A percentile compares a stretch with the other conserved stretches of the same genome.
phyloP scores from a whole-genome alignment of 1,140 invertebrate species.

The Goniozus legneri region DNA sequence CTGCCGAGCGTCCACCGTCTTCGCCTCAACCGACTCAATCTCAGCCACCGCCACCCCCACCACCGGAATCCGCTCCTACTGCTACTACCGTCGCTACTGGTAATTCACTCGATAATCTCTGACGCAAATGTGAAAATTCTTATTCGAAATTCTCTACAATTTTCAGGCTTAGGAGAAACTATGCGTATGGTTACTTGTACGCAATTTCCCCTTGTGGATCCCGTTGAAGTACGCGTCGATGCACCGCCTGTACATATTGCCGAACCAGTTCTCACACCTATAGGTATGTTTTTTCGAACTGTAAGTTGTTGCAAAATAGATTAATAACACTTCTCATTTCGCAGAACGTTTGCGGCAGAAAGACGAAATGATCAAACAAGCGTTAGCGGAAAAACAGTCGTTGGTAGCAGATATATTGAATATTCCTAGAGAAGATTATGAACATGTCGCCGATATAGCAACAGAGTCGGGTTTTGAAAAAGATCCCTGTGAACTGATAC shows the following conservation, averaged over 20 bases:
- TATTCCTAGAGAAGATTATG: slow-evolving; percentile 69
- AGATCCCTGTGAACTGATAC: slow-evolving; percentile 67
- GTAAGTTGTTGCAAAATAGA: neutral
- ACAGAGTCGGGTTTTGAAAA: slow-evolving; percentile 56
- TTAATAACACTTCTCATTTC: slow-evolving; percentile 31
- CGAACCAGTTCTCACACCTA: slow-evolving; percentile 74
- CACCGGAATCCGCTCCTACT: neutral
- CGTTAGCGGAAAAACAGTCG: slow-evolving; percentile 70
- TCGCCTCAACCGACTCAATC: neutral
- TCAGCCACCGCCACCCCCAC: neutral
- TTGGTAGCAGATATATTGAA: slow-evolving; percentile 74
- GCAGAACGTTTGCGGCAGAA: slow-evolving; percentile 69
- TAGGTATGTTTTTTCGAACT: slow-evolving; percentile 57
- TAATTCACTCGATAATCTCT: too few species aligned
- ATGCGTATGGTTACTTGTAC: slow-evolving; percentile 53
- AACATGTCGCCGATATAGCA: slow-evolving; percentile 64
- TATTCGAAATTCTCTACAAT: slow-evolving; percentile 7
- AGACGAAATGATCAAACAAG: slow-evolving; percentile 67
- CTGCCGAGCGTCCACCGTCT: neutral
- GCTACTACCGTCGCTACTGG: neutral
- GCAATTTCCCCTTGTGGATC: slow-evolving; percentile 70
- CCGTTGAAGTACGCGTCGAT: slow-evolving; percentile 73
- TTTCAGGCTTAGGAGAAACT: slow-evolving; percentile 38
- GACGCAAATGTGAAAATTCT: too few species aligned
- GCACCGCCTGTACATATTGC: slow-evolving; percentile 72